Evolutionary conservation across 2,888 invertebrate species (phyloP), one percentile per base, ranked within the genome.

Genomic region (Drosophila nigricruria): DNA sequence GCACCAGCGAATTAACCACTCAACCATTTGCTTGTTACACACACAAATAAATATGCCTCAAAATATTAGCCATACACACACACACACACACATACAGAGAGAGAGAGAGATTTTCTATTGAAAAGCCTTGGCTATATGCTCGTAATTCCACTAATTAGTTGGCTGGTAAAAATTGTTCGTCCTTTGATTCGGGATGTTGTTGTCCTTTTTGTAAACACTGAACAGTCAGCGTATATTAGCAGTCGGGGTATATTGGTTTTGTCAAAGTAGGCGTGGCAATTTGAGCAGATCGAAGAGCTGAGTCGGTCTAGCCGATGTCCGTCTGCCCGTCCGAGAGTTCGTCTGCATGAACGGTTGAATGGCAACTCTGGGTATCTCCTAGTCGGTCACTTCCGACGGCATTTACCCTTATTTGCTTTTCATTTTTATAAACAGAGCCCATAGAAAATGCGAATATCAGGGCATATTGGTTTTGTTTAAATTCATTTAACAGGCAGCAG

Each of bases 41-140:
- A 74, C 32, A 71, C 63, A 78, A 73, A 77, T 73, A 67, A 58
- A 64, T 73, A 70, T 59, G 30, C 27, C 16, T 27, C 30, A 20
- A 34, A 23, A 5, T 25, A 9, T 9, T 45, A 25, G n/a, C 20
- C 34, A 14, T 14, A 25, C 27, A 27, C 27, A 4, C 47, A 27
- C 47, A 10, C n/a, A 25, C 27, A 3, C 23, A 3, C 23, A 16
- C 10, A 47, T 5, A n/a, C 10, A 27, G 10, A 10, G n/a, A n/a
- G n/a, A n/a, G n/a, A n/a, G n/a, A 16, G 4, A 16, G 20, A 52
- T 3, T 12, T n/a, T 18, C 30, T 6, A 49, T 49, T 49, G 30
- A 49, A 30, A 47, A 30, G 16, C n/a, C 27, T 47, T 27, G 16
- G 25, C 45, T 45, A 25, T 16, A 16, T n/a, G 9, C 30, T 27